Conservation (phyloP, 2,888 invertebrate species). For the Rotaria sp. region DNA sequence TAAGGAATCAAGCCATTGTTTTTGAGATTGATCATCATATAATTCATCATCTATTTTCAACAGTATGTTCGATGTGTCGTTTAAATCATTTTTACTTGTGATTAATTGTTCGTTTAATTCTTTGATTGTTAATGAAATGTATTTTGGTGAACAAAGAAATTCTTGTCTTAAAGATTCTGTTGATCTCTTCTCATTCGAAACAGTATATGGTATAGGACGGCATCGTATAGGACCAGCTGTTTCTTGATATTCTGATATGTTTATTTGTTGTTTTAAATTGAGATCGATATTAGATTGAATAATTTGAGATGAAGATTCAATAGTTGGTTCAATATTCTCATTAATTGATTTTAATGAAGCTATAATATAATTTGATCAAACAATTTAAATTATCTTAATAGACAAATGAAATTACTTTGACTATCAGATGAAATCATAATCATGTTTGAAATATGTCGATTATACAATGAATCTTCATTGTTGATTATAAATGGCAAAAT, state of each 20-base stretch:
- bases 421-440: background rate
- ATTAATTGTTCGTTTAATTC: background rate
- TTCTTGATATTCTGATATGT: background rate
- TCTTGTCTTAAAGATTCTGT: background rate
- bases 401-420: background rate
- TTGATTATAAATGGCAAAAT: background rate
- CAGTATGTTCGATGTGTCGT: background rate
- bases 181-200: background rate
- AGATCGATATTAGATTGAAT: background rate
- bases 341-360: background rate
- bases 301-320: background rate
- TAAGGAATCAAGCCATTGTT: background rate
- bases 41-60: background rate
- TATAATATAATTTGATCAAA: background rate
- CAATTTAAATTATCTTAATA: background rate
- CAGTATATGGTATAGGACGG: background rate
- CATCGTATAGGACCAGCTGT: background rate
- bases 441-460: background rate
- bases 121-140: background rate
- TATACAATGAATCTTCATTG: background rate
- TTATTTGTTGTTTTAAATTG: background rate
- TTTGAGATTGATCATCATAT: background rate
- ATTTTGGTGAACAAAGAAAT: background rate
- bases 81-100: background rate
- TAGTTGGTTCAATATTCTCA: background rate